These are phyloP conservation scores for Micromussa lordhowensis DNA, from an alignment of 92 coral and sea anemone genomes.

Conservation along the genomic window DNA sequence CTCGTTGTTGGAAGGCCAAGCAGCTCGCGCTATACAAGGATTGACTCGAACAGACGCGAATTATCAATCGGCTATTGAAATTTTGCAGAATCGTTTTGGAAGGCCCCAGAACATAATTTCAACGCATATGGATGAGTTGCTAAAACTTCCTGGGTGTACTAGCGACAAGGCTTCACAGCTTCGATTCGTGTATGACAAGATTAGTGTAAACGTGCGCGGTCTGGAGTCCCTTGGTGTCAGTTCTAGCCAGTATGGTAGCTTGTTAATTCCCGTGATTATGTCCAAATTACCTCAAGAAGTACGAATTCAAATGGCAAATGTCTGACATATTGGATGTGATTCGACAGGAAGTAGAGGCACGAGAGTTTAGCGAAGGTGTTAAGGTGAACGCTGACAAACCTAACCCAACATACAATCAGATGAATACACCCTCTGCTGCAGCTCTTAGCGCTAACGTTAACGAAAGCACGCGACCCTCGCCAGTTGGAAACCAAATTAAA, in stretches of 20 bases:
- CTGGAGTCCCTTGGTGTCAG: constrained; percentile 52
- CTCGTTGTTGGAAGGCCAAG: constrained; percentile 62
- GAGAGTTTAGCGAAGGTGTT: neutral
- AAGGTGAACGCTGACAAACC: neutral
- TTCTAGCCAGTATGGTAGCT: constrained; percentile 58
- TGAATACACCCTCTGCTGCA: neutral
- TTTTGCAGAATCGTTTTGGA: constrained; percentile 56
- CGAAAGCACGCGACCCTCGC: too few relatives aligned
- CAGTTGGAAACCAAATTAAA: too few relatives aligned
- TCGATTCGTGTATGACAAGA: constrained; percentile 56
- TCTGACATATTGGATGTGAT: too few relatives aligned
- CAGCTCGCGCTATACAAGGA: constrained; percentile 45
- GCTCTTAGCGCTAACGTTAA: neutral
- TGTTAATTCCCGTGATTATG: constrained; percentile 66
- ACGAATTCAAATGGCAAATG: constrained; percentile 50
- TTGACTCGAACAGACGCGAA: constrained; percentile 30
- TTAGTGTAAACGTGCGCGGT: constrained; percentile 52
- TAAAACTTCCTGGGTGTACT: constrained; percentile 56
- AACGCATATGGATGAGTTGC: constrained; percentile 60
- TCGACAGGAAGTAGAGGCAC: too few relatives aligned
- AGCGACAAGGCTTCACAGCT: constrained; percentile 54
- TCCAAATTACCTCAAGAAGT: constrained; percentile 63
- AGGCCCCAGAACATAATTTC: constrained; percentile 53
- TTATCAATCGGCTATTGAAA: constrained; percentile 42
- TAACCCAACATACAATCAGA: neutral